These are phyloP conservation scores for Drosophila persimilis DNA, from an alignment of 1,140 invertebrate species.

Conservation along the genomic window DNA sequence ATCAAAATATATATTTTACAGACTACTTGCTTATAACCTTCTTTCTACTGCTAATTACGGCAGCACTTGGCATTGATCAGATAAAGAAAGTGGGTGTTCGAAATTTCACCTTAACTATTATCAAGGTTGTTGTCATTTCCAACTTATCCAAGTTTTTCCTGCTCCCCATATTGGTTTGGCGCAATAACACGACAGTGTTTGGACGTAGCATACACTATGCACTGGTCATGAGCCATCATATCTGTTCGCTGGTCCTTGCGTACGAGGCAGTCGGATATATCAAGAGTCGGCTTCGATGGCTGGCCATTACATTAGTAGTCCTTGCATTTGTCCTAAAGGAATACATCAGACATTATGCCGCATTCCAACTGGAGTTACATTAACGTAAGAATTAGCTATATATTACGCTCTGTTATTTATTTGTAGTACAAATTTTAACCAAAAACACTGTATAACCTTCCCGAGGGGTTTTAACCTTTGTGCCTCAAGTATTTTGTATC, in stretches of 20 bases:
- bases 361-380: constrained; percentile 45
- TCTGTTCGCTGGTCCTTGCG: constrained; percentile 66
- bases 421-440: background rate
- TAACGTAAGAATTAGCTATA: constrained; percentile 13
- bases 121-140: constrained; percentile 83
- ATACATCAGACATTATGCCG: constrained; percentile 42
- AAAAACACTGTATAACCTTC: too few relatives aligned
- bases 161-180: constrained; percentile 84
- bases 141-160: constrained; percentile 84
- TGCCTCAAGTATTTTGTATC: too few relatives aligned
- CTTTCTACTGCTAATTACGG: constrained; percentile 51
- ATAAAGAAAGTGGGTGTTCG: constrained; percentile 27
- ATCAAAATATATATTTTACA: constrained; percentile 27
- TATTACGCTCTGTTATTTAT: background rate
- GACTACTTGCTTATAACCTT: constrained; percentile 67
- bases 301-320: constrained; percentile 44
- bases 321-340: constrained; percentile 58
- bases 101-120: constrained; percentile 41
- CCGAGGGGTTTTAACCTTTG: too few relatives aligned
- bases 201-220: constrained; percentile 65
- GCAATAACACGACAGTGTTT: constrained; percentile 80
- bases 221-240: constrained; percentile 68
- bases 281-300: constrained; percentile 29
- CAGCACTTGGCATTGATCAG: constrained; percentile 25
- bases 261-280: constrained; percentile 56